Conservation (phyloP, 2,888 invertebrate genomes). For the Unio delphinus region DNA sequence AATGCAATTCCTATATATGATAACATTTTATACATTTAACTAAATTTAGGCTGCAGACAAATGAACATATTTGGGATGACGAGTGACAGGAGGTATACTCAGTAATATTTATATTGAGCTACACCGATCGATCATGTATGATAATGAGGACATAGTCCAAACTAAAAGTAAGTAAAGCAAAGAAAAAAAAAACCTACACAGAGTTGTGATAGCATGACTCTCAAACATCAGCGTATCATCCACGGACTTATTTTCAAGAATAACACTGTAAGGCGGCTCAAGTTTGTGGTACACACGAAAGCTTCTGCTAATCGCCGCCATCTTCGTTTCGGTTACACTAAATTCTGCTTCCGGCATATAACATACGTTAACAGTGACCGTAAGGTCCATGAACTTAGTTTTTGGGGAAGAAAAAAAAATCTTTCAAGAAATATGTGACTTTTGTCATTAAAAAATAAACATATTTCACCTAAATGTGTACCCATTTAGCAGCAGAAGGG, state of each 20-base stretch:
- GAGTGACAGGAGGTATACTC: neutral
- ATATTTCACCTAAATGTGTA: too few relatives aligned
- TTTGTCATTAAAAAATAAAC: too few relatives aligned
- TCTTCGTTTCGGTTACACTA: constrained; percentile 66
- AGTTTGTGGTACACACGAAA: constrained; percentile 92
- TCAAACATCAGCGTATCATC: constrained; percentile 91
- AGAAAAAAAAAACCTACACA: constrained; percentile 76
- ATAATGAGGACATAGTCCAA: neutral
- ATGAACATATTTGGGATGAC: neutral
- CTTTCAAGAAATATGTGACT: too few relatives aligned
- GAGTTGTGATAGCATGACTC: constrained; percentile 89
- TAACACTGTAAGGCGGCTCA: constrained; percentile 89
- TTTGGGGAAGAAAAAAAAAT: too few relatives aligned
- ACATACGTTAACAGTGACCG: too few relatives aligned
- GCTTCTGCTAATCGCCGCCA: constrained; percentile 97
- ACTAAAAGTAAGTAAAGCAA: neutral
- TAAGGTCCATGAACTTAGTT: too few relatives aligned
- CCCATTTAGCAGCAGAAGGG: too few relatives aligned
- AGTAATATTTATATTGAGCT: neutral
- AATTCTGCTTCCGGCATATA: too few relatives aligned
- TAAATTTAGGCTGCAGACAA: too few relatives aligned
- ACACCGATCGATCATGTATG: neutral
- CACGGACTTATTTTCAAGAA: constrained; percentile 90
- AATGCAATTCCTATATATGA: too few relatives aligned
- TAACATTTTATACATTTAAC: too few relatives aligned